Evolutionary conservation across 2,113 vertebrate species (phyloP).

Genomic region (Ictidomys tridecemlineatus): DNA sequence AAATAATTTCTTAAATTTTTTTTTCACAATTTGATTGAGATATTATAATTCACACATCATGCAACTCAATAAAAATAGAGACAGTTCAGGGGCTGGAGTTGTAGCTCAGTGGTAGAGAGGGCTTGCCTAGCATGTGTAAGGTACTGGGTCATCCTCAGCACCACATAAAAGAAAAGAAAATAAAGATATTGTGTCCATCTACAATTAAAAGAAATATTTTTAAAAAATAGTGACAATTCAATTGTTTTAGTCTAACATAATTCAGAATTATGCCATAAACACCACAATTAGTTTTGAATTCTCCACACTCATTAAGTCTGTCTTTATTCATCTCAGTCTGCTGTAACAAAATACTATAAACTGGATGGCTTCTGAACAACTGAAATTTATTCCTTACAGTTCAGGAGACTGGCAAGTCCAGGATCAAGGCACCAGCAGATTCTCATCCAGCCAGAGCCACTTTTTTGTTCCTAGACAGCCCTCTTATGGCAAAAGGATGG

Average conservation of each 20-base stretch:
- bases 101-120: too few species aligned
- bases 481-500: not conserved
- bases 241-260: not conserved
- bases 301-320: not conserved
- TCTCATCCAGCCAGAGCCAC: not conserved
- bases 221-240: not conserved
- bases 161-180: too few species aligned
- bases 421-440: not conserved
- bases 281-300: not conserved
- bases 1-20: constrained; percentile 19
- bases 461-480: not conserved
- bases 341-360: not conserved
- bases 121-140: too few species aligned
- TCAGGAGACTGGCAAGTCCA: not conserved
- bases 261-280: not conserved
- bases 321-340: not conserved
- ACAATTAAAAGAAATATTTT: too few species aligned
- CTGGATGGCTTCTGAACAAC: not conserved
- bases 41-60: not conserved
- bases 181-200: too few species aligned
- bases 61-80: not conserved
- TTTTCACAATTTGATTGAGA: not conserved
- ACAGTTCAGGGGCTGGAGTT: not conserved
- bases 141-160: too few species aligned
- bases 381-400: not conserved